phyloP scores from a whole-genome alignment of 1,140 invertebrate genomes.

The Caenorhabditis remanei region DNA sequence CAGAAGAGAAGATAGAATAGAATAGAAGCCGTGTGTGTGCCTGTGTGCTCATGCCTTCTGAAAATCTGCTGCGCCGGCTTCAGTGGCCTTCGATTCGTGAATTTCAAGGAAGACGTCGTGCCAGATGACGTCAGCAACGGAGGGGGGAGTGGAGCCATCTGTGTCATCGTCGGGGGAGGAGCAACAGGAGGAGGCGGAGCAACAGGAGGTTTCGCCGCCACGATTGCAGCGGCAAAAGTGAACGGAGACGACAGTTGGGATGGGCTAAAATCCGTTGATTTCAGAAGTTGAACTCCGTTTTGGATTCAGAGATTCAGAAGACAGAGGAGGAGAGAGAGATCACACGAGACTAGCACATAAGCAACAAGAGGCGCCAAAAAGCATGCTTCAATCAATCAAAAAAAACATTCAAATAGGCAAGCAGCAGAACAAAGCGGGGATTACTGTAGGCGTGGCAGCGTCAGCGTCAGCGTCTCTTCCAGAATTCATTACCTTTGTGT shows the following conservation, averaged over 20 bases:
- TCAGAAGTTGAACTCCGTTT: background rate
- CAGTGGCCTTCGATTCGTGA: background rate
- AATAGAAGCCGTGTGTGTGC: constrained; percentile 7
- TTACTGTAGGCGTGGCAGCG: constrained; percentile 21
- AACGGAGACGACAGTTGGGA: constrained; percentile 16
- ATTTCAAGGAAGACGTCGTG: background rate
- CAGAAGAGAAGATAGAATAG: background rate
- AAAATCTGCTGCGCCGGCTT: background rate
- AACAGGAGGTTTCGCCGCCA: background rate
- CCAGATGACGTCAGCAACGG: background rate
- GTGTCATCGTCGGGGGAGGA: background rate
- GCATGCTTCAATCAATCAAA: background rate
- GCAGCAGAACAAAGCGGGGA: background rate
- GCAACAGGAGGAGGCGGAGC: background rate
- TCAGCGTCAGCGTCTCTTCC: too few relatives aligned
- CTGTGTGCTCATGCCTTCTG: constrained; percentile 6
- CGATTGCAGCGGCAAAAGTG: background rate
- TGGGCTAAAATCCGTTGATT: constrained; percentile 28
- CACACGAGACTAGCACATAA: background rate
- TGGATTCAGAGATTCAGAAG: background rate
- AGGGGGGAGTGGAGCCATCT: background rate
- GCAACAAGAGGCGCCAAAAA: constrained; percentile 28
- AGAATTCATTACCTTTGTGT: constrained; percentile 29
- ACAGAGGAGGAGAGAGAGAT: background rate
- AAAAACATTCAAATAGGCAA: background rate